These are phyloP conservation scores for Drosophila diplacantha DNA, from an alignment of 2,888 invertebrate species.

Conservation along the genomic window DNA sequence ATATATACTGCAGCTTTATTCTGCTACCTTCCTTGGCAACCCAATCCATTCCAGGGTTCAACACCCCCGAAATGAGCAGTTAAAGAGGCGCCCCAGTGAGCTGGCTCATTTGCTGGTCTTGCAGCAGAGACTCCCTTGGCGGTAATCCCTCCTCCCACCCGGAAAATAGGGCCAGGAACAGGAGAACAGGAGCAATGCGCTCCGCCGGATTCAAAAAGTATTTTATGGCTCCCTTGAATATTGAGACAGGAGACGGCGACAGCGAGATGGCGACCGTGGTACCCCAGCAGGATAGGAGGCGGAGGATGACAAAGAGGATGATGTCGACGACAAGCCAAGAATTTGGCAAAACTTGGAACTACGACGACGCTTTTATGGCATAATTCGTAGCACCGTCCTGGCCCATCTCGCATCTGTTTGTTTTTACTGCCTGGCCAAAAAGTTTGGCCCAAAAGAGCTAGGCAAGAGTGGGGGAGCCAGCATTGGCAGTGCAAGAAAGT, in stretches of 20 bases:
- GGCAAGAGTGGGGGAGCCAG: conserved; percentile 14
- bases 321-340: conserved; percentile 50
- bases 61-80: conserved; percentile 34
- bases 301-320: conserved; percentile 32
- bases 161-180: conserved; percentile 11
- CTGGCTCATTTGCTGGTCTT: conserved; percentile 47
- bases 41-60: conserved; percentile 18
- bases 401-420: conserved; percentile 38
- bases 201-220: conserved; percentile 42
- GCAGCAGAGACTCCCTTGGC: conserved; percentile 28
- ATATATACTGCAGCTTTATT: not conserved
- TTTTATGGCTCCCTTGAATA: conserved; percentile 68
- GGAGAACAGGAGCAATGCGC: conserved; percentile 26
- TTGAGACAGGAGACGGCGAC: conserved; percentile 54
- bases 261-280: conserved; percentile 22
- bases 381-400: conserved; percentile 57
- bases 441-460: conserved; percentile 26
- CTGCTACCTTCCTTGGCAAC: not conserved
- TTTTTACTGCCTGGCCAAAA: conserved; percentile 54
- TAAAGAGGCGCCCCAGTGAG: conserved; percentile 31
- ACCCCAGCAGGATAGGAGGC: not conserved
- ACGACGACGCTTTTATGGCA: conserved; percentile 67
- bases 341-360: conserved; percentile 43
- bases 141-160: conserved; percentile 37
- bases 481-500: conserved; percentile 69